A percentile compares a stretch with the other conserved stretches of the same genome.
phyloP scores from a whole-genome alignment of 2,888 invertebrate species.

The Cerastis leucographa region DNA sequence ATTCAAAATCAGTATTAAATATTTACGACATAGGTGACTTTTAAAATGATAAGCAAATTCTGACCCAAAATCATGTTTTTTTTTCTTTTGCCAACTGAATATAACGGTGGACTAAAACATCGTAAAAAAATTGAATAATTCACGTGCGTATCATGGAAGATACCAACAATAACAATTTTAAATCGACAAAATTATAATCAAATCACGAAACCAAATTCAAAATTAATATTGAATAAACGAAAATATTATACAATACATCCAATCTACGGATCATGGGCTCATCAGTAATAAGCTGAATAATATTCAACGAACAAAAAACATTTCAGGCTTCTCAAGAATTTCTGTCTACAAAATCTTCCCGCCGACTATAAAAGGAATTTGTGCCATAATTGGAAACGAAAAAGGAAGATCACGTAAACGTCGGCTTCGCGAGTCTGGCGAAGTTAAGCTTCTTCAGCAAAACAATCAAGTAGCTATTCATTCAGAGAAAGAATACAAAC shows the following conservation, averaged over 20 bases:
- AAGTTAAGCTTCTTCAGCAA: conserved; percentile 18
- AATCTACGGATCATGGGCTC: neutral
- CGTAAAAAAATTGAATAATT: conserved; percentile 57
- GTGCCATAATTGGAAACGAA: conserved; percentile 42
- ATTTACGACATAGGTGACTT: conserved; percentile 39
- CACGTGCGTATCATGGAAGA: conserved; percentile 19
- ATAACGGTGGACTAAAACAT: conserved; percentile 57
- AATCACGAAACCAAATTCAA: conserved; percentile 7
- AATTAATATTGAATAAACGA: neutral
- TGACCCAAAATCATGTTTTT: conserved; percentile 54
- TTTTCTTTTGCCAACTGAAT: conserved; percentile 37
- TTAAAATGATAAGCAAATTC: conserved; percentile 53
- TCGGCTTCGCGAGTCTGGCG: conserved; percentile 12
- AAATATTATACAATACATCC: neutral
- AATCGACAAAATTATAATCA: conserved; percentile 7
- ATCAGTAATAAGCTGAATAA: neutral
- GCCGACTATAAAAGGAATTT: conserved; percentile 23
- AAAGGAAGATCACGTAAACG: conserved; percentile 27
- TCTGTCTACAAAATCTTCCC: conserved; percentile 14
- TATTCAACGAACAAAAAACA: conserved; percentile 18
- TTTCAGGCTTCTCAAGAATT: conserved; percentile 13
- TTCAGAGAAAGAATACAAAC: conserved; percentile 30
- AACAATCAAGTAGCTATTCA: conserved; percentile 37
- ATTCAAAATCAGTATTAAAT: conserved; percentile 51
- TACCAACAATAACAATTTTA: conserved; percentile 21